A percentile compares a stretch with the other conserved stretches of the same genome.
Conservation (phyloP, 2,113 vertebrate species). For the Romanogobio albipinnatus region DNA sequence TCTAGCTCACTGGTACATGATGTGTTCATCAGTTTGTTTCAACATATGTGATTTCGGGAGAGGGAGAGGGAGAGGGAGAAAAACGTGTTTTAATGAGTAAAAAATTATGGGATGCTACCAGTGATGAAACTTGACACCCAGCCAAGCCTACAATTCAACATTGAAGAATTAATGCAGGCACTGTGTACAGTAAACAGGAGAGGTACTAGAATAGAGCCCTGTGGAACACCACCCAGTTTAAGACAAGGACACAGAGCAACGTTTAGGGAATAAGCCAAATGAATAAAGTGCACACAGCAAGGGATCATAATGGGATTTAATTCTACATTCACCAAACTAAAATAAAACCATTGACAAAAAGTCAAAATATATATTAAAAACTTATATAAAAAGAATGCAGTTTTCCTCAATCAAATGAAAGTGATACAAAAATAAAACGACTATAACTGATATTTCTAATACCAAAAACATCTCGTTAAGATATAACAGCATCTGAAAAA, state of each 20-base stretch:
- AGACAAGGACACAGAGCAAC: background rate
- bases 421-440: background rate
- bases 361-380: too few species aligned
- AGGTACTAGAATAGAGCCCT: constrained; percentile 11
- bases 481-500: background rate
- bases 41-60: background rate
- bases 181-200: constrained; percentile 22
- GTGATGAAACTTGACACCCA: background rate
- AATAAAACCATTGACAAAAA: too few species aligned
- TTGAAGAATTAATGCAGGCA: background rate
- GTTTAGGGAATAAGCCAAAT: too few species aligned
- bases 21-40: background rate
- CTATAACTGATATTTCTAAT: background rate
- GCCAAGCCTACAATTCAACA: background rate
- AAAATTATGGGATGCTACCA: background rate
- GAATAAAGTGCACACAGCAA: background rate
- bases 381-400: background rate
- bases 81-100: background rate
- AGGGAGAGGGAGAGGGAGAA: background rate
- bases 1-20: background rate
- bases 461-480: background rate
- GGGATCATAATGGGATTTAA: background rate
- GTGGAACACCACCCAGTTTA: background rate
- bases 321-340: too few species aligned
- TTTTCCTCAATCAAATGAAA: background rate